Conservation (phyloP, 1,140 invertebrate genomes). For the Ctenoplectra terminalis region DNA sequence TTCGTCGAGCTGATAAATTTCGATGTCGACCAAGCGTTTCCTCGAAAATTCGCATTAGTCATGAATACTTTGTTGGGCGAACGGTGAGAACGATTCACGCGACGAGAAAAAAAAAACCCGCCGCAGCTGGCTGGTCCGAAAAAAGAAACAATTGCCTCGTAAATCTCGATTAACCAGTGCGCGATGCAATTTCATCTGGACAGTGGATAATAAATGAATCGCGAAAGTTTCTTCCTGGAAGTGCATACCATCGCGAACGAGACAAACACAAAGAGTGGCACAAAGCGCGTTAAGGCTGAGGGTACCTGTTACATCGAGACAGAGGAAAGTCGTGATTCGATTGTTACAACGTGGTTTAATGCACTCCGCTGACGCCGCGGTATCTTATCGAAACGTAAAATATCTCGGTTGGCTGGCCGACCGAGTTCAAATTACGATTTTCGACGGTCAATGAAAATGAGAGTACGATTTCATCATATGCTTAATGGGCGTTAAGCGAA, state of each 20-base stretch:
- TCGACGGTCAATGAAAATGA: slow-evolving; percentile 25
- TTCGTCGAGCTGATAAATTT: neutral
- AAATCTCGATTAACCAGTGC: slow-evolving; percentile 32
- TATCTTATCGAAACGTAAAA: slow-evolving; percentile 28
- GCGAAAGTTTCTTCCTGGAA: slow-evolving; percentile 13
- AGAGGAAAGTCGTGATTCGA: slow-evolving; percentile 5
- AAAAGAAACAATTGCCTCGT: slow-evolving; percentile 47
- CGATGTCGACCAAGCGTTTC: too few species aligned
- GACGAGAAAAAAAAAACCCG: neutral
- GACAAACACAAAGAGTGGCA: neutral
- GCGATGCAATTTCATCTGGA: slow-evolving; percentile 30
- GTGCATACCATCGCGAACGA: neutral
- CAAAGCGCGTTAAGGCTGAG: neutral
- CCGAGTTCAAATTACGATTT: neutral
- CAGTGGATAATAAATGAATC: slow-evolving; percentile 33
- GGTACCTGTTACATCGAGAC: neutral
- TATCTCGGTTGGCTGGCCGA: neutral
- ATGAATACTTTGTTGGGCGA: too few species aligned
- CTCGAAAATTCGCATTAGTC: neutral
- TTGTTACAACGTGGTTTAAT: neutral
- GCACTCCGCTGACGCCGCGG: slow-evolving; percentile 10
- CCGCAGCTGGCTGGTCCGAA: too few species aligned
- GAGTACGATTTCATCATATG: slow-evolving; percentile 9
- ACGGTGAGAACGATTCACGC: neutral
- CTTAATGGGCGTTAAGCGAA: neutral